Evolutionary conservation across 2,888 invertebrate species (phyloP), one percentile per base, ranked within the genome.

Genomic region (Athalia rosae): DNA sequence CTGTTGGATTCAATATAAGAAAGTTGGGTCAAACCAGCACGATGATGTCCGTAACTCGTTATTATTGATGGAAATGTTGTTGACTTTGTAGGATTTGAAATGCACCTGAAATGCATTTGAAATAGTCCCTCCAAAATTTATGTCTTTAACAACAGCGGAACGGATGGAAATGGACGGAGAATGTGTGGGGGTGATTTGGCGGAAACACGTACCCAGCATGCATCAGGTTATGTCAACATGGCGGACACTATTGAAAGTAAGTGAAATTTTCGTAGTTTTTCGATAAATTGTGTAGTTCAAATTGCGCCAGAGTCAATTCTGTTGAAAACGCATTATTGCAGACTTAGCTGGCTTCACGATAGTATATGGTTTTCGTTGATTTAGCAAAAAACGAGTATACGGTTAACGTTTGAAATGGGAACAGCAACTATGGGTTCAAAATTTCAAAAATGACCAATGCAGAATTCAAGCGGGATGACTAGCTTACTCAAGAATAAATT

Each of bases 211-310:
- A 85, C 86, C 86, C 87, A 87, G 82, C 83, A 88, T 86, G 86
- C 87, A 87, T 84, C 87, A 87, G 89, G 90, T 88, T 86, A 92
- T 91, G 92, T 93, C 94, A 95, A 95, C 91, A 95, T 95, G 95
- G 95, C 95, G 93, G 94, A 94, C 92, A 92, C 93, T 93, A 93
- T 94, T 92, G 93, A 94, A 94, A 94, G 94, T 94, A 92, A 94
- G 94, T 93, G 92, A 91, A 91, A 87, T 91, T 91, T 90, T 87
- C 87, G 87, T 90, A 85, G 89, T 87, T 87, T 82, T 84, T 84
- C 80, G 76, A 78, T 78, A 82, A 85, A 84, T 84, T 83, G 81
- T 80, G 77, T 79, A 59, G 76, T 79, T 78, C 79, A 81, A 79
- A 47, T 56, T 71, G 48, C 58, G 11, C 48, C 62, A 80, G 82